Base-by-base conservation (phyloP, 2,113 vertebrate genomes). In the Percopsis transmontana region DNA sequence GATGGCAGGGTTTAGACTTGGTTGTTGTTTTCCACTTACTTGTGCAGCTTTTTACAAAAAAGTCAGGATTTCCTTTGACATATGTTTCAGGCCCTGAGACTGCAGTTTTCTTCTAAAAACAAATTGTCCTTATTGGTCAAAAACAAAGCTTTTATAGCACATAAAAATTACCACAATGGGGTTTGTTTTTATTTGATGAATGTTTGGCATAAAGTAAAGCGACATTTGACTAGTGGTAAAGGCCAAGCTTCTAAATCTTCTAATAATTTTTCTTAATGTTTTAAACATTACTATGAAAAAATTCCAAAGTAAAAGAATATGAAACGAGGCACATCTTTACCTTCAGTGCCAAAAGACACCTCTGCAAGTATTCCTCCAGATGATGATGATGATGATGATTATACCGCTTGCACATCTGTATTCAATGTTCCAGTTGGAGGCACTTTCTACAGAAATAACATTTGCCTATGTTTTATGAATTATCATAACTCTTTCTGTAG, bases 61-160 rank as follows among this genome's bases (percentile, higher is more conserved):
- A 16, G 21, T 44, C 71, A 77, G 80, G 80, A 83, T 83, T 84
- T 88, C 81, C 80, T 85, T 58, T 63, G 24, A 80, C 42, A 55
- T 47, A 63, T 50, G 33, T 47, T 48, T 69, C 15, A 54, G 68
- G 65, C n/a, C 62, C 72, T 83, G 83, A 86, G 45, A 4, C 64
- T 56, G 72, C 81, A 81, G 27, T 69, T 77, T n/a, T 62, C 33
- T 8, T 24, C 66, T 9, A 20, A 16, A 6, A 62, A 10, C 9
- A 44, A 16, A 58, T 21, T 63, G 50, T 66, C 40, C 58, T 33
- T 44, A 58, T 40, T 19, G n/a, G 54, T 68, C 58, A 65, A 51
- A 71, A 15, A 5, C n/a, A 1, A 7, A 20, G 13, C 40, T n/a
- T 74, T 7, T 45, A 18, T 9, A 10, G 7, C 21, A 50, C 6